phyloP scores from a whole-genome alignment of 1,140 invertebrate species.

The Neodiprion fabricii region DNA sequence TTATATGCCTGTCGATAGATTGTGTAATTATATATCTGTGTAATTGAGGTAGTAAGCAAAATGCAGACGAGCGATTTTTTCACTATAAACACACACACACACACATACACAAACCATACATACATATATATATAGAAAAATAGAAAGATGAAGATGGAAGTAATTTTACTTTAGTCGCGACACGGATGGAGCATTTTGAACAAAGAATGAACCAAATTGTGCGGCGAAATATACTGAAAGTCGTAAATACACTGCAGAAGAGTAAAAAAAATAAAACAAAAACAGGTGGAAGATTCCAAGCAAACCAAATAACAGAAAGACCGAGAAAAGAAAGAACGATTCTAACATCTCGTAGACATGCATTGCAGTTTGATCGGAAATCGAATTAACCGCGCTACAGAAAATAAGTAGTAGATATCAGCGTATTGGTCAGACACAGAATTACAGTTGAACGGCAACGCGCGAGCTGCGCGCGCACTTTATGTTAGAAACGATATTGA shows the following conservation, averaged over 20 bases:
- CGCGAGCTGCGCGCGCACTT: too few relatives aligned
- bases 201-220: slow-evolving; percentile 21
- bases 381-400: too few relatives aligned
- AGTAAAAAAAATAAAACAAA: slow-evolving; percentile 6
- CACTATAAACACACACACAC: neutral
- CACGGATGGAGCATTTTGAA: slow-evolving; percentile 22
- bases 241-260: slow-evolving; percentile 7
- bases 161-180: neutral
- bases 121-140: slow-evolving; percentile 9
- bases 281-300: neutral
- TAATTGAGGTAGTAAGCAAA: too few relatives aligned
- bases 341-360: neutral
- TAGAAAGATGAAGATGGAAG: slow-evolving; percentile 21
- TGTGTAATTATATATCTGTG: too few relatives aligned
- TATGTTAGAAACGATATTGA: too few relatives aligned
- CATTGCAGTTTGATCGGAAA: too few relatives aligned
- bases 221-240: slow-evolving; percentile 6
- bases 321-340: slow-evolving; percentile 9
- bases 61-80: neutral
- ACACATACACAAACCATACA: neutral
- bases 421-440: too few relatives aligned
- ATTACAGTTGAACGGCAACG: too few relatives aligned
- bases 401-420: too few relatives aligned
- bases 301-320: neutral
- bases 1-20: too few relatives aligned